These are phyloP conservation scores for Cyprinodon tularosa DNA, from an alignment of 2,113 vertebrate genomes.

Conservation along the genomic window DNA sequence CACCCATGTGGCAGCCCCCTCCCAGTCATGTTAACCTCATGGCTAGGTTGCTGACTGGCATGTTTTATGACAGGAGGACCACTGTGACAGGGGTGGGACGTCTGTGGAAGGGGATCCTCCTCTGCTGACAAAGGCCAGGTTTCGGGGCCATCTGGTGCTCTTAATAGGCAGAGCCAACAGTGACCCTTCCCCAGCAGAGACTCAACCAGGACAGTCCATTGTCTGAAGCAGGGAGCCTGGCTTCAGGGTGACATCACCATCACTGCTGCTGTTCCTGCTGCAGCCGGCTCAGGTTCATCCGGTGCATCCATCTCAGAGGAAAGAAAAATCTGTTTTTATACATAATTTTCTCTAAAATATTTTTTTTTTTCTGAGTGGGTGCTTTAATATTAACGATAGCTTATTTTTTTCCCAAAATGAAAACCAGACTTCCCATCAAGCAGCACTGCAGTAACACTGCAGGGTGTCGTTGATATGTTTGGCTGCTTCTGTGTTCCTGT, in stretches of 20 bases:
- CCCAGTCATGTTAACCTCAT: constrained; percentile 35
- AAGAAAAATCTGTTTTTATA: neutral
- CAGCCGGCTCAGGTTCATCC: constrained; percentile 43
- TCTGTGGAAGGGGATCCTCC: constrained; percentile 46
- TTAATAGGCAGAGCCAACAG: constrained; percentile 65
- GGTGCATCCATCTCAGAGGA: constrained; percentile 12
- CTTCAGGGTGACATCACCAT: constrained; percentile 64
- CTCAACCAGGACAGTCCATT: constrained; percentile 73
- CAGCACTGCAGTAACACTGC: constrained; percentile 57
- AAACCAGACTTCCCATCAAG: constrained; percentile 18
- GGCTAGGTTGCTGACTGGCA: constrained; percentile 48
- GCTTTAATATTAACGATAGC: neutral
- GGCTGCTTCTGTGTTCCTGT: constrained; percentile 43
- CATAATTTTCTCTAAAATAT: neutral
- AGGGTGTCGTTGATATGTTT: constrained; percentile 50
- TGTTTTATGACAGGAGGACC: constrained; percentile 53
- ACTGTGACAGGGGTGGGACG: constrained; percentile 57
- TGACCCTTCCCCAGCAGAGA: constrained; percentile 71
- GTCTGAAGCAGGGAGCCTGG: constrained; percentile 63
- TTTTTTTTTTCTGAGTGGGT: neutral
- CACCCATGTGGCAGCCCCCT: constrained; percentile 53
- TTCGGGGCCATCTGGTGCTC: constrained; percentile 76
- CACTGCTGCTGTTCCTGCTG: constrained; percentile 34
- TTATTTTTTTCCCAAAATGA: neutral
- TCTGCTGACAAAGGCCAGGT: constrained; percentile 78